Evolutionary conservation across 1,140 invertebrate species (phyloP).

Genomic region (Drosophila grimshawi): DNA sequence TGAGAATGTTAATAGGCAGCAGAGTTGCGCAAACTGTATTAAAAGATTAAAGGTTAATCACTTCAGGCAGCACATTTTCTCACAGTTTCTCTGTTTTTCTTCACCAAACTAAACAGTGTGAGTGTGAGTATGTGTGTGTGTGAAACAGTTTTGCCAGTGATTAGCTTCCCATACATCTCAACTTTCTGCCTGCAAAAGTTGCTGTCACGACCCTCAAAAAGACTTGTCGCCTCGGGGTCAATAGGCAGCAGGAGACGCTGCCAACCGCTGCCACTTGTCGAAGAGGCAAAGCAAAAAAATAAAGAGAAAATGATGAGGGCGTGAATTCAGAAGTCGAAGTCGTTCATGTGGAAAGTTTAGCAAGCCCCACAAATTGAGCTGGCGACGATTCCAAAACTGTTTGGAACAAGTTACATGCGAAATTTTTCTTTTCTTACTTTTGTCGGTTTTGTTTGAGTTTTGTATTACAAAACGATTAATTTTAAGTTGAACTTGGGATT

Average conservation of each 20-base stretch:
- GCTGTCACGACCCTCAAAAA: constrained; percentile 61
- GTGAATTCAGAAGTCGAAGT: constrained; percentile 62
- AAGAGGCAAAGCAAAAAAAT: neutral
- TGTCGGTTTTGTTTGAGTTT: constrained; percentile 5
- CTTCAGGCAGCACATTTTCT: constrained; percentile 52
- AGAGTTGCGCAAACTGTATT: constrained; percentile 52
- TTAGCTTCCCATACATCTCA: constrained; percentile 51
- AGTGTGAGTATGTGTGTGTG: constrained; percentile 6
- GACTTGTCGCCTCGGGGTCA: constrained; percentile 58
- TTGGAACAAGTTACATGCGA: constrained; percentile 38
- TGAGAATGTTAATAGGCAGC: neutral
- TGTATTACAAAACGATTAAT: constrained; percentile 26
- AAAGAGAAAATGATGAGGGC: constrained; percentile 35
- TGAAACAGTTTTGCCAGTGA: constrained; percentile 60
- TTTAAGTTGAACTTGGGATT: constrained; percentile 9
- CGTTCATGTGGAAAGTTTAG: constrained; percentile 60
- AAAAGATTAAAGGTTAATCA: constrained; percentile 70
- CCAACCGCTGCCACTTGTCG: neutral
- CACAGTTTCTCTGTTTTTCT: neutral
- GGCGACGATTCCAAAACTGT: constrained; percentile 25
- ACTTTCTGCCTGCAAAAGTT: constrained; percentile 57
- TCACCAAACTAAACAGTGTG: constrained; percentile 1
- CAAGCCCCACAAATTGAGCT: constrained; percentile 39
- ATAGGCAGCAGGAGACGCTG: constrained; percentile 35
- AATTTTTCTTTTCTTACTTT: constrained; percentile 11